Conservation (phyloP, 2,888 invertebrate genomes). For the Lymantria dispar region DNA sequence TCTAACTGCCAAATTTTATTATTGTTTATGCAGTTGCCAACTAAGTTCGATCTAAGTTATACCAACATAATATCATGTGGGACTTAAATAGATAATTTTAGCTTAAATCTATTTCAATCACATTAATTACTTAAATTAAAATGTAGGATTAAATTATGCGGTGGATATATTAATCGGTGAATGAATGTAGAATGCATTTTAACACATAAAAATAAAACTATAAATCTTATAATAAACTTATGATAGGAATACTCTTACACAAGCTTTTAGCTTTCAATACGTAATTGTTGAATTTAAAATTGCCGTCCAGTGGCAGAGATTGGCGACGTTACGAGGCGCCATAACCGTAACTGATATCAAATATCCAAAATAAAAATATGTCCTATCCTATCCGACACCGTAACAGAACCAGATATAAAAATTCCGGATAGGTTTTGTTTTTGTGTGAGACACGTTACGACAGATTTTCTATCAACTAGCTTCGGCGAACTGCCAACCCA, state of each 20-base stretch:
- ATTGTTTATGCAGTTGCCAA: slow-evolving; percentile 1
- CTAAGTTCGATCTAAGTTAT: background rate
- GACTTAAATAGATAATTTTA: slow-evolving; percentile 1
- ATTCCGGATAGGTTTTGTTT: too few species aligned
- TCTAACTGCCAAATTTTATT: background rate
- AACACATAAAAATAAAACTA: background rate
- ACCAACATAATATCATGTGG: slow-evolving; percentile 19
- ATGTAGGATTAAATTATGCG: slow-evolving; percentile 26
- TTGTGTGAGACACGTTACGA: too few species aligned
- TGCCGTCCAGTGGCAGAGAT: too few species aligned
- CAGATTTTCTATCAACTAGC: too few species aligned
- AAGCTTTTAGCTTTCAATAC: background rate
- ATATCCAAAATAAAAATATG: too few species aligned
- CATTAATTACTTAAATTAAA: slow-evolving; percentile 15
- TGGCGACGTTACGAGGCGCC: too few species aligned
- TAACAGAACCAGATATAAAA: too few species aligned
- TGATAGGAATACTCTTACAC: background rate
- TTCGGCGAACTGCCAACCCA: too few species aligned
- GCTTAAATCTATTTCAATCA: slow-evolving; percentile 29
- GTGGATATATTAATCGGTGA: slow-evolving; percentile 16
- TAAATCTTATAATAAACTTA: background rate
- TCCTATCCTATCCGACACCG: too few species aligned
- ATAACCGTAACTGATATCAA: too few species aligned
- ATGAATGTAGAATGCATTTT: background rate
- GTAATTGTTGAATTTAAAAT: background rate